Percentiles rank a stretch among this genome's conserved stretches.
These are phyloP conservation scores for Sterna hirundo DNA, from an alignment of 2,113 vertebrate genomes.

Conservation along the genomic window DNA sequence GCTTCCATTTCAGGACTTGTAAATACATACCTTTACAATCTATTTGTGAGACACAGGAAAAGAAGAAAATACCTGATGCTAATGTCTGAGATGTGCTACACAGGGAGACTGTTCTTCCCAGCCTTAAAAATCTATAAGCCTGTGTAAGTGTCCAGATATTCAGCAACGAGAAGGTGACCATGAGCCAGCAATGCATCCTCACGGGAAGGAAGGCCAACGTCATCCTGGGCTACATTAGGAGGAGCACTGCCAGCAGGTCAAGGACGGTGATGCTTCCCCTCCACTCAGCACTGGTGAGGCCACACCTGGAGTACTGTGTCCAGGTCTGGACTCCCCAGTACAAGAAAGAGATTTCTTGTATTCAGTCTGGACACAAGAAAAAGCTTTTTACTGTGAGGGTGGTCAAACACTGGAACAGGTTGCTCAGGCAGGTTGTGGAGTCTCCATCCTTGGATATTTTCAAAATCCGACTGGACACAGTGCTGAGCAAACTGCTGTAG, in stretches of 20 bases:
- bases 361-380: neutral
- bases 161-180: neutral
- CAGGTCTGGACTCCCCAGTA: neutral
- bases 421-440: neutral
- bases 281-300: neutral
- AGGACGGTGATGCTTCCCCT: neutral
- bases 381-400: neutral
- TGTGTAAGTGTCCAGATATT: neutral
- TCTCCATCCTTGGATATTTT: neutral
- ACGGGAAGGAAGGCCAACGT: neutral
- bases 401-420: neutral
- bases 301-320: neutral
- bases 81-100: neutral
- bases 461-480: rapidly evolving
- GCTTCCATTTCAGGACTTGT: neutral
- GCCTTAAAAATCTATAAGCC: neutral
- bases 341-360: neutral
- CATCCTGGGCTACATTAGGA: neutral
- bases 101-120: neutral
- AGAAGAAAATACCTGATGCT: neutral
- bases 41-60: neutral
- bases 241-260: neutral
- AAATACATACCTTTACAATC: neutral
- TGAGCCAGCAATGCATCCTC: neutral
- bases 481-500: neutral